Percentiles rank a stretch among this genome's conserved stretches.
Evolutionary conservation across 2,797 vertebrate genomes (phyloP).

Genomic region (Sebastes baramenuke): DNA sequence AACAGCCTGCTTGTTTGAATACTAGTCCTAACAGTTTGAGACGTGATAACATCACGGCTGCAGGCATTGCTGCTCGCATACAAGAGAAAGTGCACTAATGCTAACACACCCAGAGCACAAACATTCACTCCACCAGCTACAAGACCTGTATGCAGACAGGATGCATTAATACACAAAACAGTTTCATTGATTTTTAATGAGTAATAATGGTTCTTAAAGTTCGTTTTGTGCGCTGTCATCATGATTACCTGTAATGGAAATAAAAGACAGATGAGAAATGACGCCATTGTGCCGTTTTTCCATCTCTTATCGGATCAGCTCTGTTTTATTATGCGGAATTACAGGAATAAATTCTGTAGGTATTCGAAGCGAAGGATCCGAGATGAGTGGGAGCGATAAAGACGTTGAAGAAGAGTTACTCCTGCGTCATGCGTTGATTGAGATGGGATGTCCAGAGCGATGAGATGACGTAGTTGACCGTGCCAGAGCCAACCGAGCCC

Average conservation of each 20-base stretch:
- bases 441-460: slow-evolving; percentile 38
- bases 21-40: slow-evolving; percentile 28
- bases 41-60: slow-evolving; percentile 53
- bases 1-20: slow-evolving; percentile 48
- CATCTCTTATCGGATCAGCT: not conserved
- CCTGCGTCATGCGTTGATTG: slow-evolving; percentile 2
- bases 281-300: not conserved
- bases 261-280: slow-evolving; percentile 16
- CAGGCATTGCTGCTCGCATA: slow-evolving; percentile 16
- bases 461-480: slow-evolving; percentile 42
- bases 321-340: not conserved
- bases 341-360: not conserved
- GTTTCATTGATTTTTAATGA: slow-evolving; percentile 52
- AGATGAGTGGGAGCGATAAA: not conserved
- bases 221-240: slow-evolving; percentile 42
- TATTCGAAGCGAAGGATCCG: not conserved
- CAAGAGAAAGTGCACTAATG: slow-evolving; percentile 25
- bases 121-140: slow-evolving; percentile 2
- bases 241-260: slow-evolving; percentile 53
- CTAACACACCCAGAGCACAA: slow-evolving; percentile 16
- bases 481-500: slow-evolving; percentile 32
- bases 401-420: not conserved
- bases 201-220: slow-evolving; percentile 30
- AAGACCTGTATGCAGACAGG: slow-evolving; percentile 27
- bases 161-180: slow-evolving; percentile 49